These are phyloP conservation scores for Toxotes chatareus DNA, from an alignment of 2,113 vertebrate species.

Conservation along the genomic window DNA sequence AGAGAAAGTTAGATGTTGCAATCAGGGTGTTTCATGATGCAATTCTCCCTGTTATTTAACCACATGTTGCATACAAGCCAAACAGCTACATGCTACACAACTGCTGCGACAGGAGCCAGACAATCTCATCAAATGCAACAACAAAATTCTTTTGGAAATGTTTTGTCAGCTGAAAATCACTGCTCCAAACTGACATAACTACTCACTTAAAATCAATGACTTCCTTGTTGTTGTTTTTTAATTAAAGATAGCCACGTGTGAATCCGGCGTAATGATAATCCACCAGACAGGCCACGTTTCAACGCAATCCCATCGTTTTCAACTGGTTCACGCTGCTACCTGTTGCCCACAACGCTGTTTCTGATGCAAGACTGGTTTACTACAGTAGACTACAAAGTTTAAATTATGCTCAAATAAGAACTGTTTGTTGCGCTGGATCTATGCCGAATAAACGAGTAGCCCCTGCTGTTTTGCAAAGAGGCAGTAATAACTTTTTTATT, in stretches of 20 bases:
- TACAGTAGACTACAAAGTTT: not conserved
- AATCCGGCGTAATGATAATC: not conserved
- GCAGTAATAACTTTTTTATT: too few relatives aligned
- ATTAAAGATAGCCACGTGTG: not conserved
- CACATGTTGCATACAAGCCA: not conserved
- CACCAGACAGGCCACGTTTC: not conserved
- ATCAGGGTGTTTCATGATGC: conserved; percentile 37
- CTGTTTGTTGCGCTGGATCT: fast-evolving
- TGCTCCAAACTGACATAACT: not conserved
- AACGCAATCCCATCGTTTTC: not conserved
- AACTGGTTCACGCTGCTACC: not conserved
- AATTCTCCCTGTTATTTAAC: conserved; percentile 8
- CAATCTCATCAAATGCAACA: not conserved
- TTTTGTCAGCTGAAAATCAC: not conserved
- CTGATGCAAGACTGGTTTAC: not conserved
- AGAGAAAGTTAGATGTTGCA: not conserved
- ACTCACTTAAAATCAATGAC: fast-evolving
- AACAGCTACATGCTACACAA: not conserved
- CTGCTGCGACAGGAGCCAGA: not conserved
- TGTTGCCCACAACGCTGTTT: not conserved
- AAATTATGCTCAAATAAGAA: not conserved
- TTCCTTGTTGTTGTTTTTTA: not conserved
- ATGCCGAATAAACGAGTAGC: not conserved
- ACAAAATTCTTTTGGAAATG: too few relatives aligned
- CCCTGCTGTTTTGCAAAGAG: fast-evolving